Evolutionary conservation across 2,888 invertebrate species (phyloP), one percentile per base, ranked within the genome.

Genomic region (Xestia xanthographa): DNA sequence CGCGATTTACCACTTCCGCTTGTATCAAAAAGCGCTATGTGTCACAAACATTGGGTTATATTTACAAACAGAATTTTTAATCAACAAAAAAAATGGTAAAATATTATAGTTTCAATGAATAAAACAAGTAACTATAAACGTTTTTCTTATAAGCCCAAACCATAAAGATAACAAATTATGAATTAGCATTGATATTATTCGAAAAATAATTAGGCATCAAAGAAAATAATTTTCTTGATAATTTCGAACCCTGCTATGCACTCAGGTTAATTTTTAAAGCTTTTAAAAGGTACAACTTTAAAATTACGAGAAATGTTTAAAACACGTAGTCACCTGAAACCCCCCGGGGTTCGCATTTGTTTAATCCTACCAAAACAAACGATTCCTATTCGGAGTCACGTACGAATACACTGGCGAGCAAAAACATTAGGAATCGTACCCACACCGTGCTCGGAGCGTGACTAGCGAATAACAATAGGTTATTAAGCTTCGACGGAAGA

Each of bases 391-490:
- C 82, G 5, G 14, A 77, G 69, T 66, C 79, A 80, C 79, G 79
- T 80, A 80, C 79, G 20, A 75, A 14, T 67, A 43, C 53, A 67
- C 68, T 38, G 60, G 50, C 50, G 45, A 53, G 60, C 77, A 65
- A 41, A 66, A 66, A 66, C 66, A 66, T 79, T 29, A 43, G 69
- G 84, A 62, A 65, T 69, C 62, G 72, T 29, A 63, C 62, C 81
- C 66, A 68, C 68, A 45, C 22, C 66, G 66, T 14, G 20, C 62
- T 63, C 11, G 8, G 70, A 48, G 8, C 83, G 83, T 83, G 83
- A 86, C 83, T 66, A 77, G 62, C 69, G 41, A 66, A 50, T 43
- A 86, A 87, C 86, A 87, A 87, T 87, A 34, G 86, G 66, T 74
- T 60, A 77, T 86, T 82, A 83, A 58, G 22, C 34, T 38, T 48